phyloP scores from a whole-genome alignment of 2,888 invertebrate genomes.

The Ophion obscuratus region DNA sequence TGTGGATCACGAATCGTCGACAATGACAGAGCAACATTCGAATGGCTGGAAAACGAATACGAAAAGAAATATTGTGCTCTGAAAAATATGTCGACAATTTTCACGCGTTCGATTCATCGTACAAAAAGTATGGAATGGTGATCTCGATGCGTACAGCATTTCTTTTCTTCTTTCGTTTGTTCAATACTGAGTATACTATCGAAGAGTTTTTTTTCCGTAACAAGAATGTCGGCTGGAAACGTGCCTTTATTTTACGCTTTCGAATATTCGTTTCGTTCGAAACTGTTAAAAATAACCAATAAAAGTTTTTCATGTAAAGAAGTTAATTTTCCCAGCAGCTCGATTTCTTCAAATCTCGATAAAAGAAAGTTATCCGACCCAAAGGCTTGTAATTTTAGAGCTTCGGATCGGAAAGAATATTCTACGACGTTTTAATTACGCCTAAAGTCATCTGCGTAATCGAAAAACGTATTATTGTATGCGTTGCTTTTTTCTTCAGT shows the following conservation, averaged over 20 bases:
- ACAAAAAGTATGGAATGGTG: slow-evolving; percentile 58
- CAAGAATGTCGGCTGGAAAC: neutral
- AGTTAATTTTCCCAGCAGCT: neutral
- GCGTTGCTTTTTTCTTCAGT: too few species aligned
- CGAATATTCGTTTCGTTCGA: neutral
- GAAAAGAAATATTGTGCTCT: neutral
- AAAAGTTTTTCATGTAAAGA: neutral
- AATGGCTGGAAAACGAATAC: neutral
- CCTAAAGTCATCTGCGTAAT: slow-evolving; percentile 41
- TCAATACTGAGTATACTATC: slow-evolving; percentile 4
- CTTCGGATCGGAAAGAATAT: neutral
- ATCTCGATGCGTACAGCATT: slow-evolving; percentile 40
- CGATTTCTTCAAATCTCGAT: too few species aligned
- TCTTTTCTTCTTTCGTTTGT: too few species aligned
- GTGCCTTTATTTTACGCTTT: neutral
- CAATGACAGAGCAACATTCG: slow-evolving; percentile 16
- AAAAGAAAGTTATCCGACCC: too few species aligned
- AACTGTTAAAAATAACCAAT: neutral
- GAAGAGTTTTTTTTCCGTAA: slow-evolving; percentile 18
- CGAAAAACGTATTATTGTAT: slow-evolving; percentile 27
- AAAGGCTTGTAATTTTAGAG: too few species aligned
- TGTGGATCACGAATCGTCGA: slow-evolving; percentile 13
- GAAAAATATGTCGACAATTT: slow-evolving; percentile 35
- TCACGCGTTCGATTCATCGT: slow-evolving; percentile 28
- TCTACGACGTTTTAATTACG: slow-evolving; percentile 20